Conservation (phyloP, 2,888 invertebrate genomes). For the Ecdyonurus torrentis region DNA sequence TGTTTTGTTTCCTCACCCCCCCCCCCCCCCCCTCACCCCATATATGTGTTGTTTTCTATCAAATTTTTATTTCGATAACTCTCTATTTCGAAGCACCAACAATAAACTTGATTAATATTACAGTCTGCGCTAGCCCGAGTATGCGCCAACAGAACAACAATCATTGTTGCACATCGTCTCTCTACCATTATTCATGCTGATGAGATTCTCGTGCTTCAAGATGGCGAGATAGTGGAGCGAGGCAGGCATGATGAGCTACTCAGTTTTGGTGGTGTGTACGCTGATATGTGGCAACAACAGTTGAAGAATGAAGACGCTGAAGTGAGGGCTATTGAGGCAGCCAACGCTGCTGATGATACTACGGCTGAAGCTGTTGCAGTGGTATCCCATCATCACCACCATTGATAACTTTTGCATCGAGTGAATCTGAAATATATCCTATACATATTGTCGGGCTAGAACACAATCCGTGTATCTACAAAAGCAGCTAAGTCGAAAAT, state of each 20-base stretch:
- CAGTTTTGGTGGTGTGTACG: slow-evolving; percentile 55
- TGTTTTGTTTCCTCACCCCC: no score
- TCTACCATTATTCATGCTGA: slow-evolving; percentile 92
- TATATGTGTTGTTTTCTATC: neutral
- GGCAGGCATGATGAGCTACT: slow-evolving; percentile 69
- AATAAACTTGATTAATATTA: slow-evolving; percentile 13
- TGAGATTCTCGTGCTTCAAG: slow-evolving; percentile 81
- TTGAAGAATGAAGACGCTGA: slow-evolving; percentile 33
- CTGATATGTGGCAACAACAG: slow-evolving; percentile 89
- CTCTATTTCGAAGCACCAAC: neutral
- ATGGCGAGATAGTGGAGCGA: slow-evolving; percentile 80
- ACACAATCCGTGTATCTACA: no score
- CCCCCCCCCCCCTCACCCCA: neutral
- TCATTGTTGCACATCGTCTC: slow-evolving; percentile 86
- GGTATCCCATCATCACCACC: neutral
- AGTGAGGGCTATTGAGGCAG: neutral
- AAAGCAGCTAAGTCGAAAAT: no score
- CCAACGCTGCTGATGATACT: neutral
- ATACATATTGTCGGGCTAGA: no score
- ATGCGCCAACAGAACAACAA: slow-evolving; percentile 73
- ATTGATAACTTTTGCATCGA: no score
- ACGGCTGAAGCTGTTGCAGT: neutral
- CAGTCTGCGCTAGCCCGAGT: slow-evolving; percentile 56
- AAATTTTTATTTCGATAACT: neutral
- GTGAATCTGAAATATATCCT: no score